Base-by-base conservation (phyloP, 1,140 invertebrate species). In the Temnothorax nylanderi region DNA sequence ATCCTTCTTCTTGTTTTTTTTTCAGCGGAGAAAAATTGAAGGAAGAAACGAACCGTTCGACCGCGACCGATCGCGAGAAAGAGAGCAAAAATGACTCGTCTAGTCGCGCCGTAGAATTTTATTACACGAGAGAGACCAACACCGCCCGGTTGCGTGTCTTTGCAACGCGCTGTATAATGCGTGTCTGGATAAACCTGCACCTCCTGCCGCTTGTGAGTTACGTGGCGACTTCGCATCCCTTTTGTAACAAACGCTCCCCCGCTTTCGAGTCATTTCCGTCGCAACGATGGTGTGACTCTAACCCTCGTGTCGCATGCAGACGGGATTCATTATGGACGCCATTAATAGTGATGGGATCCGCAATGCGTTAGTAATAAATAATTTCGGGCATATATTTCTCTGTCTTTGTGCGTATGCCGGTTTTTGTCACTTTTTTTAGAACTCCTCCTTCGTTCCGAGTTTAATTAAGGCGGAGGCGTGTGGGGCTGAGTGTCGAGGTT, bases 221-320 rank as follows among this genome's bases (percentile, higher is more conserved):
- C 49, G 37, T 51, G 41, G 37, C 51, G 26, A 58, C 65, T 21
- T 47, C 37, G 65, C 51, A 58, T 32, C 80, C 67, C 21, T 74
- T 58, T 58, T 58, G 67, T 37, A 47, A 58, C 47, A 60, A 34
- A 47, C 37, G 54, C 67, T 58, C 80, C 80, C 80, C 51, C 21
- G 8, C 34, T 81, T 74, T 58, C 67, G 49, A 56, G 78, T 58
- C 80, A 74, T 47, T 82, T 82, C 67, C 80, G 67, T 82, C 41
- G 78, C 51, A 26, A 0, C 47, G n/a, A 54, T 32, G 47, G 47
- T 74, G 47, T 74, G 47, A 72, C 65, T 47, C 44, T 58, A 74
- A 47, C 67, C 41, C 34, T 64, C 47, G 49, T 4, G 32, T 65
- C 51, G 49, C 64, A 44, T n/a, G 51, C 47, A 32, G 21, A 56